Conservation (phyloP, 1,140 invertebrate species). For the Archivesica marissinica region DNA sequence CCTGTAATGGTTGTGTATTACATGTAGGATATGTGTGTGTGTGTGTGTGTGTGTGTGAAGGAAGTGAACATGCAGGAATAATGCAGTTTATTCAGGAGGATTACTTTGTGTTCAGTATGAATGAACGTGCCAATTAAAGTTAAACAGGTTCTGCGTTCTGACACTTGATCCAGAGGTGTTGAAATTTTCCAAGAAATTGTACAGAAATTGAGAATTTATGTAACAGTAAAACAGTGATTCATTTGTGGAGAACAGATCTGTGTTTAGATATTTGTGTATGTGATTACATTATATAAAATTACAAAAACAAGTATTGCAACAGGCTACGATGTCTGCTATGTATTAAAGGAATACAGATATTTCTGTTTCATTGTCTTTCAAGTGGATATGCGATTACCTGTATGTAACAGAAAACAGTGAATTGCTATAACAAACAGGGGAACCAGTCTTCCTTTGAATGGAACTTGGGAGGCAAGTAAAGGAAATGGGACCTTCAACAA, state of each 20-base stretch:
- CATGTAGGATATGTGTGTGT: too few species aligned
- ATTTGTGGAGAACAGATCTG: background rate
- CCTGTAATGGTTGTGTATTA: too few species aligned
- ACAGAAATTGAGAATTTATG: background rate
- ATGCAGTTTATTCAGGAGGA: too few species aligned
- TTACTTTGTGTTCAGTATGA: too few species aligned
- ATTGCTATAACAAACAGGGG: background rate
- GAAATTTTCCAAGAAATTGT: background rate
- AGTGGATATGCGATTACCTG: slow-evolving; percentile 23
- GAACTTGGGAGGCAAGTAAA: too few species aligned
- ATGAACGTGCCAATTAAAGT: too few species aligned
- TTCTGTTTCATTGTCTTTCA: slow-evolving; percentile 33
- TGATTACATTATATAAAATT: background rate
- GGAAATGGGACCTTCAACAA: too few species aligned
- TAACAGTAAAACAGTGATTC: background rate
- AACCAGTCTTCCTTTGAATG: too few species aligned
- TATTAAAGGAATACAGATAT: background rate
- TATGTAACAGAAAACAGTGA: background rate
- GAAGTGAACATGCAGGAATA: too few species aligned
- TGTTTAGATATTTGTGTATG: background rate
- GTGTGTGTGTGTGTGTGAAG: too few species aligned
- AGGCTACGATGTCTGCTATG: too few species aligned
- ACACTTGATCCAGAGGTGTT: background rate
- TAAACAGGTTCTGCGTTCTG: too few species aligned
- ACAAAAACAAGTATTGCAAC: background rate